Evolutionary conservation across 2,113 vertebrate genomes (phyloP), one percentile per base, ranked within the genome.

Genomic region (Eonycteris spelaea): DNA sequence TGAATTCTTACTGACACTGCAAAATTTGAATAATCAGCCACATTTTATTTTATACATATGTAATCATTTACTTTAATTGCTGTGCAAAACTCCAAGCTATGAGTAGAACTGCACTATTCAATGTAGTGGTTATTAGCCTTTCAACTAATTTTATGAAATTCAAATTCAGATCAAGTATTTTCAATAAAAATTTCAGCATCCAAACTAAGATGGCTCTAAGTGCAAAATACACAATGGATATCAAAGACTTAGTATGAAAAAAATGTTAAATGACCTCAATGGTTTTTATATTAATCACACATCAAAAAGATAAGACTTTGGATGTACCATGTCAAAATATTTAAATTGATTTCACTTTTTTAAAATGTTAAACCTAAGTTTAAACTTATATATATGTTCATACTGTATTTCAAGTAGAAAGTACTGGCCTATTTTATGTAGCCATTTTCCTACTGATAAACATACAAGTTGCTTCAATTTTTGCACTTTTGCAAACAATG

Each of bases 111-210:
- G 7, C 19, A 63, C 40, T 63, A n/a, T 55, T 33, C 74, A 68
- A 18, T 53, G 70, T 2, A 30, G 61, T 13, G 77, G 51, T 55
- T 30, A 80, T 16, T 11, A 40, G 30, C 13, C 16, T 78, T 70
- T 74, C 77, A 88, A 78, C 9, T 68, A 84, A 82, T 75, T 71
- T 90, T 43, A 80, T 94, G 6, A 90, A 95, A 86, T 40, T 71
- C 86, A 94, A 86, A 94, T 90, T 84, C 26, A 79, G 43, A 96
- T 63, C n/a, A 95, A 94, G 40, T 74, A 90, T 51, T 94, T 94
- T 48, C 53, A 24, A 82, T 70, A 35, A 94, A 85, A 82, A 84
- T n/a, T 82, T 83, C 84, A 83, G 51, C 43, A 93, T 28, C 43
- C 6, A 45, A 86, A 89, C 19, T 65, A 45, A 90, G 65, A 94